phyloP scores from a whole-genome alignment of 2,797 vertebrate species.

The Sebastiscus tertius region DNA sequence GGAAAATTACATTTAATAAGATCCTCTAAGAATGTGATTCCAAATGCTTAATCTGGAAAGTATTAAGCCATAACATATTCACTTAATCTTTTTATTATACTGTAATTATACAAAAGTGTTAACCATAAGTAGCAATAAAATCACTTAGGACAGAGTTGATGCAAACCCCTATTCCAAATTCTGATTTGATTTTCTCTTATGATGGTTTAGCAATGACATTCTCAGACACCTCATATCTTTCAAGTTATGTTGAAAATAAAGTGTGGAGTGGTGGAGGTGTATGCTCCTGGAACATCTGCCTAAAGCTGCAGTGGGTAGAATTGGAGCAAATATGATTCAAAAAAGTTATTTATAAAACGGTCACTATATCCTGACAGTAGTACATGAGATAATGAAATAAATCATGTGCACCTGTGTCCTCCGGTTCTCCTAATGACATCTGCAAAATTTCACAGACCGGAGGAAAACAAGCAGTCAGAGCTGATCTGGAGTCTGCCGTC shows the following conservation, averaged over 20 bases:
- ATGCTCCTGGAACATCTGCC: no score
- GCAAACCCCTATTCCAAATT: neutral
- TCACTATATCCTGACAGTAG: no score
- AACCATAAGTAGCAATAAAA: neutral
- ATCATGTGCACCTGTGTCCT: no score
- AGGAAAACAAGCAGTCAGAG: no score
- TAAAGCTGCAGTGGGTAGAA: no score
- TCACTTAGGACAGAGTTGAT: neutral
- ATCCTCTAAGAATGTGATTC: constrained; percentile 48
- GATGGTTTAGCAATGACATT: neutral
- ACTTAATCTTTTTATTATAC: constrained; percentile 31
- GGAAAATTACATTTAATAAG: constrained; percentile 60
- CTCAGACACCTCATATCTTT: neutral
- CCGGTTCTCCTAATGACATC: no score
- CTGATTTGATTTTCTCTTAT: neutral
- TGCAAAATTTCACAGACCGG: no score
- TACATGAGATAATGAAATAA: no score
- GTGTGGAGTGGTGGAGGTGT: no score
- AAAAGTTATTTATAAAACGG: no score
- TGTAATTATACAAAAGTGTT: neutral
- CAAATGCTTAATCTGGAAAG: constrained; percentile 53
- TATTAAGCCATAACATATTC: constrained; percentile 52
- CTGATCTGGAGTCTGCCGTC: no score
- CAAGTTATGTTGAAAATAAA: neutral
- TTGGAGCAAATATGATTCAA: no score